These are phyloP conservation scores for Serilophus lunatus DNA, from an alignment of 2,113 vertebrate genomes.

Conservation along the genomic window DNA sequence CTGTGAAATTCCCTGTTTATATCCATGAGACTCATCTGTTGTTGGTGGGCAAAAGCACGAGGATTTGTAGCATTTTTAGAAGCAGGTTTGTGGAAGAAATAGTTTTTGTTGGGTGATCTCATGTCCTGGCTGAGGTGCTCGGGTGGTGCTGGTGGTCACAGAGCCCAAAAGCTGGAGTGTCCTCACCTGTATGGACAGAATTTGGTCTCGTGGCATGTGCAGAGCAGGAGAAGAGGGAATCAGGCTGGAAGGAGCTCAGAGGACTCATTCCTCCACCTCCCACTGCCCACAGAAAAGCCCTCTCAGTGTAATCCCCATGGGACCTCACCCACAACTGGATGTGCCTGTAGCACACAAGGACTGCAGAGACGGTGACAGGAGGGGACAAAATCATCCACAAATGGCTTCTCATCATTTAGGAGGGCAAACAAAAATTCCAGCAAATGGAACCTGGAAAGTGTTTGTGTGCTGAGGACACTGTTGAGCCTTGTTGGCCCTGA, in stretches of 20 bases:
- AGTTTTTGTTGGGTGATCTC: background rate
- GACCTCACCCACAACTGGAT: background rate
- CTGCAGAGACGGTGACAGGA: background rate
- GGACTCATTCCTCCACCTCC: background rate
- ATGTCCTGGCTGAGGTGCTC: background rate
- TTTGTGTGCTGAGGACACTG: background rate
- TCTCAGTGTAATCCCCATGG: accelerated
- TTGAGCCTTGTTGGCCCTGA: background rate
- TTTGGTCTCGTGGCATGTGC: accelerated
- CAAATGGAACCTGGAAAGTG: background rate
- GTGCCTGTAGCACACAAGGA: background rate
- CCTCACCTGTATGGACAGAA: background rate
- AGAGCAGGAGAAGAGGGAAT: background rate
- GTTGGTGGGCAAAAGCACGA: background rate
- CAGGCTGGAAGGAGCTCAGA: background rate
- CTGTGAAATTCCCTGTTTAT: background rate
- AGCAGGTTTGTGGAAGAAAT: background rate
- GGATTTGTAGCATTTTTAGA: background rate
- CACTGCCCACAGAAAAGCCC: background rate
- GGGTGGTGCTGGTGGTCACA: background rate
- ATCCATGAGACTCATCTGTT: background rate
- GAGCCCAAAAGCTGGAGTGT: background rate
- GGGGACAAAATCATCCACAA: background rate
- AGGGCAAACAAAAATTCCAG: background rate
- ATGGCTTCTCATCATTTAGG: background rate